phyloP scores from a whole-genome alignment of 1,140 invertebrate genomes.

The Maniola jurtina region DNA sequence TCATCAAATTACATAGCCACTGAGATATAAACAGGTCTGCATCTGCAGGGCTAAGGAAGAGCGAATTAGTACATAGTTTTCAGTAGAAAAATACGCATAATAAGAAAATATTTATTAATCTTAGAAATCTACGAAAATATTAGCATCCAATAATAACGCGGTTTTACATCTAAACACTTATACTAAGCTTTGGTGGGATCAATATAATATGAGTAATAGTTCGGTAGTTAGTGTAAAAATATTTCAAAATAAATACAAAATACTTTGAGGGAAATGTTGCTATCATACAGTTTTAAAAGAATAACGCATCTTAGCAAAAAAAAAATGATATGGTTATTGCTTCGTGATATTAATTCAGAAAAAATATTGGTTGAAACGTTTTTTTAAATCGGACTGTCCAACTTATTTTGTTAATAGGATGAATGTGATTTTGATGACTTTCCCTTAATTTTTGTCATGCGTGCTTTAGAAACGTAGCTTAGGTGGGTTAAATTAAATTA shows the following conservation, averaged over 20 bases:
- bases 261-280: constrained; percentile 7
- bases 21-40: too few species aligned
- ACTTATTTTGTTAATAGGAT: neutral
- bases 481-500: constrained; percentile 28
- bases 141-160: constrained; percentile 24
- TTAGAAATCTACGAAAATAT: constrained; percentile 26
- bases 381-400: neutral
- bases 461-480: neutral
- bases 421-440: neutral
- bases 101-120: constrained; percentile 18
- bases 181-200: constrained; percentile 77
- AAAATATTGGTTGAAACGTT: neutral
- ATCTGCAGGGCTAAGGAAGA: too few species aligned
- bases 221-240: constrained; percentile 41
- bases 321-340: neutral
- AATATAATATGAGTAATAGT: constrained; percentile 68
- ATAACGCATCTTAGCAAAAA: neutral
- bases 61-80: constrained; percentile 15
- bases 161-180: constrained; percentile 61
- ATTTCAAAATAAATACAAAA: constrained; percentile 15
- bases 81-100: constrained; percentile 20
- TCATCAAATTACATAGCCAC: too few species aligned
- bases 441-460: constrained; percentile 1
- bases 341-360: neutral
- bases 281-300: constrained; percentile 7